Base-by-base conservation (phyloP, 2,113 vertebrate species). In the Perca fluviatilis region DNA sequence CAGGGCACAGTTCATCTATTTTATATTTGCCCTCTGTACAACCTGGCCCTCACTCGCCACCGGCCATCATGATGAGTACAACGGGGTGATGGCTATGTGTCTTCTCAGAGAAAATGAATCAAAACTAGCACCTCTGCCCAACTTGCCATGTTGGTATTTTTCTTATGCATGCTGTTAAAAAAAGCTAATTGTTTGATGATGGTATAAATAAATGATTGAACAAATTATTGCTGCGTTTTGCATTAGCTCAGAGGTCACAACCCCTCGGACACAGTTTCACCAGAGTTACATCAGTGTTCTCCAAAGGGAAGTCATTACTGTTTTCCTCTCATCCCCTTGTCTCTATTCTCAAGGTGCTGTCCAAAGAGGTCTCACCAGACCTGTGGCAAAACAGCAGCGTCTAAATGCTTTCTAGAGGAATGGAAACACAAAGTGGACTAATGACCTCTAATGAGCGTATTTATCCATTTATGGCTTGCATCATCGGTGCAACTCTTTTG, bases 341-440 rank as follows among this genome's bases (percentile, higher is more conserved):
- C n/a, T 76, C 23, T 72, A 86, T 80, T 88, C 93, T 84, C 91
- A 64, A 77, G 86, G 69, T 85, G 78, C 46, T 77, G 85, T 83
- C 89, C 86, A 62, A 71, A 79, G 67, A 82, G 76, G 40, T 75
- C 79, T 85, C 79, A 77, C 19, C 70, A 27, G 68, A 77, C 21
- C 66, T 36, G 63, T 51, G 8, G 64, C 40, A 81, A 73, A 71
- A 88, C 88, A 77, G 1, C 14, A 10, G 5, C 16, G 54, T 40
- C 83, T 94, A 89, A 93, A 91, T 87, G 80, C 85, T 91, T 62
- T 83, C 85, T 51, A 80, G 78, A 88, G 83, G 64, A 87, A 78
- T 64, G n/a, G 47, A 74, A 83, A 76, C 19, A 61, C 57, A 73
- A 36, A 79, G 65, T 82, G 87, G 81, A 89, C 79, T 69, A 84